Conservation (phyloP, 2,113 vertebrate genomes). For the Strix aluco region DNA sequence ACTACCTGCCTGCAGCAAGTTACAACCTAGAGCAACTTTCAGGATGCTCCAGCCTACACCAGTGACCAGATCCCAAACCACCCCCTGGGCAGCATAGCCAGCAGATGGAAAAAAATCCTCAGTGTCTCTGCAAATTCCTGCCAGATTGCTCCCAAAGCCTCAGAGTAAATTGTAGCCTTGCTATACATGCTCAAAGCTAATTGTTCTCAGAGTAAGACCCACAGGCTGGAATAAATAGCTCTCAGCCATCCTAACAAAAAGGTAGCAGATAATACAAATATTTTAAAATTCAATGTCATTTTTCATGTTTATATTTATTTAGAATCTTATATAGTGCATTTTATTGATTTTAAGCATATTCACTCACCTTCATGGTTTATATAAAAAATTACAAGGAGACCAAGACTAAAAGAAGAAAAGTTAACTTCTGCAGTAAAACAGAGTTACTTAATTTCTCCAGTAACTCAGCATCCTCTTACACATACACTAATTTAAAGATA, state of each 20-base stretch:
- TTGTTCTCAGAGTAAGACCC: not conserved
- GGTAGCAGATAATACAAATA: not conserved
- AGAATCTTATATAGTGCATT: not conserved
- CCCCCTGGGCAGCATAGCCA: accelerated
- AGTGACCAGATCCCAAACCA: not conserved
- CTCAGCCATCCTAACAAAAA: not conserved
- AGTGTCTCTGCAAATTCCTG: not conserved
- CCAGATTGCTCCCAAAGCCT: not conserved
- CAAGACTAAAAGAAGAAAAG: not conserved
- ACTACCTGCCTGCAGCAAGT: not conserved
- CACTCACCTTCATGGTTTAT: accelerated
- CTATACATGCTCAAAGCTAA: not conserved
- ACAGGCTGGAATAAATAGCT: not conserved
- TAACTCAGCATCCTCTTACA: not conserved
- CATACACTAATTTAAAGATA: not conserved
- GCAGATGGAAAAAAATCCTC: not conserved
- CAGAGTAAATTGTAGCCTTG: not conserved
- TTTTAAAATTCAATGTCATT: not conserved
- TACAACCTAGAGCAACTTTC: not conserved
- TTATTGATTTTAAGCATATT: not conserved
- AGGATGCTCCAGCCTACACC: not conserved
- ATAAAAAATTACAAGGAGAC: not conserved
- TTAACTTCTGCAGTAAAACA: not conserved
- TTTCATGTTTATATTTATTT: not conserved
- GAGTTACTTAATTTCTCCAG: not conserved